Evolutionary conservation across 2,888 invertebrate genomes (phyloP), one percentile per base, ranked within the genome.

Genomic region (Gnatocerus cornutus): DNA sequence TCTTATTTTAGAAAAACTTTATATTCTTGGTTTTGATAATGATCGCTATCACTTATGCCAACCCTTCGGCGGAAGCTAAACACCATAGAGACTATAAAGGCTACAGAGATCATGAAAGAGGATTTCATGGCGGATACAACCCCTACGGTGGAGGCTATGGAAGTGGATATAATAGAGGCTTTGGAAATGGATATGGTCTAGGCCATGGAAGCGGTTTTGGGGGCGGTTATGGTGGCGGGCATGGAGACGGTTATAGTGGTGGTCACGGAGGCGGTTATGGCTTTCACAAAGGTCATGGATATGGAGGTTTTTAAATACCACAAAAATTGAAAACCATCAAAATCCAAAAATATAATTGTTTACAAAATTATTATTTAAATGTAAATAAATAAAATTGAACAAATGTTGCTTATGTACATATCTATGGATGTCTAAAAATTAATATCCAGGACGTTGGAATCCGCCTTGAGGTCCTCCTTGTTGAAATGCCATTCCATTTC

Each of bases 181-280:
- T 59, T 10, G 41, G 62, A 3, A 14, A 56, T 9, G 69, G 59
- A 7, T 48, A 53, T 10, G 69, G 62, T 29, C 13, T 37, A 8
- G 46, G 48, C 4, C 33, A 61, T 16, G 46, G 43, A 4, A 52
- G 59, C 8, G 71, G 73, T 2, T 50, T 59, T n/a, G 48, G 65
- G 6, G 33, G 58, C 1, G 66, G 71, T 4, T 53, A 71, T 30
- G 70, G 69, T 3, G 43, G 68, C 14, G 53, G 63, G 8, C 55
- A 64, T 46, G 62, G 68, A 6, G 59, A 37, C 10, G 71, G 71
- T 12, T 65, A 69, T 37, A 68, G 69, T 7, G 41, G 66, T 27
- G 53, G 63, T 8, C 48, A 67, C 37, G 62, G 68, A 5, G 53
- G 29, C 21, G 66, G 71, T 1, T 58, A 71, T 46, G 67, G 10